phyloP scores from a whole-genome alignment of 2,113 vertebrate species.

The Trachemys scripta region DNA sequence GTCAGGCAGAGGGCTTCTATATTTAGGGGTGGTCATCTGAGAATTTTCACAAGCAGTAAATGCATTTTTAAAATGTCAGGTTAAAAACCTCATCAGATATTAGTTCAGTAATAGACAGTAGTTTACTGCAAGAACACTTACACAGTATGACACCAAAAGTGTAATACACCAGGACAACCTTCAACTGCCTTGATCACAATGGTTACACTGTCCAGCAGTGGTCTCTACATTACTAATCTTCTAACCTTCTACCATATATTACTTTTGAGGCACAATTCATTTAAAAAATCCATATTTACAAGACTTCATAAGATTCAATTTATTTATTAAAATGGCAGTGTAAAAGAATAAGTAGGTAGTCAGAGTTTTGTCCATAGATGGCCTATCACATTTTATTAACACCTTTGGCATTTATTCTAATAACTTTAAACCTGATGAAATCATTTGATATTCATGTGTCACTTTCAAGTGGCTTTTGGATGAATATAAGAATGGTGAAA shows the following conservation, averaged over 20 bases:
- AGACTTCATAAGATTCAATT: neutral
- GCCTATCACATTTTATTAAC: neutral
- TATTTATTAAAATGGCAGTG: conserved; percentile 3
- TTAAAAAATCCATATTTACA: neutral
- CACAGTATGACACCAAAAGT: neutral
- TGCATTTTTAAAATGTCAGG: neutral
- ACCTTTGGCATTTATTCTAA: neutral
- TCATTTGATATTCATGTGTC: rapidly evolving
- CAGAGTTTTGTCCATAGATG: neutral
- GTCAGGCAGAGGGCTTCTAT: rapidly evolving
- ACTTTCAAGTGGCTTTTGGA: neutral
- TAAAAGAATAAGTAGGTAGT: neutral
- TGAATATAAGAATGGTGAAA: neutral
- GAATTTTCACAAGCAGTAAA: neutral
- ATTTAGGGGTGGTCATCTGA: neutral
- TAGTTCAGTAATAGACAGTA: neutral
- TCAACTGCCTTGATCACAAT: neutral
- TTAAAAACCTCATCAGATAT: neutral
- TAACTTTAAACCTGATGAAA: neutral
- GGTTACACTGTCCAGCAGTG: neutral
- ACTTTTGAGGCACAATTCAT: neutral
- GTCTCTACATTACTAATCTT: neutral
- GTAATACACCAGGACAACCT: neutral
- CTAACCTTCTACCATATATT: neutral
- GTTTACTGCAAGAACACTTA: neutral